Evolutionary conservation across 2,113 vertebrate species (phyloP).

Genomic region (Paralichthys olivaceus): DNA sequence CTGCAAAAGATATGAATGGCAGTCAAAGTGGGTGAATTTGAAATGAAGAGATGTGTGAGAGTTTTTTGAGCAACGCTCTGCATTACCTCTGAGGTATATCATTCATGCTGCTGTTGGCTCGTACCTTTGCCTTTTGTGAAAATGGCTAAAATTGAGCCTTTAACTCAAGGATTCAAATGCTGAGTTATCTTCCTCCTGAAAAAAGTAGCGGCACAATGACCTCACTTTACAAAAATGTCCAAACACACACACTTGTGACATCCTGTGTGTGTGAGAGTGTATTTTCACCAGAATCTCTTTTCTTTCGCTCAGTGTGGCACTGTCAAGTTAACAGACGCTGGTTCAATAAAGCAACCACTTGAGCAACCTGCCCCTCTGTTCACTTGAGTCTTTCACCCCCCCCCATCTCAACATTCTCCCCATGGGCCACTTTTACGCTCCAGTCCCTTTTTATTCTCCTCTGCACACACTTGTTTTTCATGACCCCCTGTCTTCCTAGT

Average conservation of each 20-base stretch:
- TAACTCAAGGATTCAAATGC: background rate
- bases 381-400: background rate
- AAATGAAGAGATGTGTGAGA: too few species aligned
- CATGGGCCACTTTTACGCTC: background rate
- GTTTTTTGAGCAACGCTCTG: too few species aligned
- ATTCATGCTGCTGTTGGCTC: too few species aligned
- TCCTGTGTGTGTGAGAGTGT: background rate
- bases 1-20: too few species aligned
- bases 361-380: constrained; percentile 36
- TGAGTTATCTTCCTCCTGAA: background rate
- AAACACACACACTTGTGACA: background rate
- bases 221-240: constrained; percentile 40
- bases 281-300: background rate
- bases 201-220: constrained; percentile 16
- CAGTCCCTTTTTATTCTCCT: background rate
- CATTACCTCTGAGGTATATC: too few species aligned
- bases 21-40: too few species aligned
- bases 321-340: background rate
- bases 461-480: background rate
- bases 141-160: background rate
- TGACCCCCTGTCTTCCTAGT: background rate
- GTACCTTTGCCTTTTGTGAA: background rate
- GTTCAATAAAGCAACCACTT: constrained; percentile 14
- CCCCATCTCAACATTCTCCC: background rate
- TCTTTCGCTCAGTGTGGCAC: background rate